Evolutionary conservation across 1,140 invertebrate genomes (phyloP).

Genomic region (Polypedilum vanderplanki): DNA sequence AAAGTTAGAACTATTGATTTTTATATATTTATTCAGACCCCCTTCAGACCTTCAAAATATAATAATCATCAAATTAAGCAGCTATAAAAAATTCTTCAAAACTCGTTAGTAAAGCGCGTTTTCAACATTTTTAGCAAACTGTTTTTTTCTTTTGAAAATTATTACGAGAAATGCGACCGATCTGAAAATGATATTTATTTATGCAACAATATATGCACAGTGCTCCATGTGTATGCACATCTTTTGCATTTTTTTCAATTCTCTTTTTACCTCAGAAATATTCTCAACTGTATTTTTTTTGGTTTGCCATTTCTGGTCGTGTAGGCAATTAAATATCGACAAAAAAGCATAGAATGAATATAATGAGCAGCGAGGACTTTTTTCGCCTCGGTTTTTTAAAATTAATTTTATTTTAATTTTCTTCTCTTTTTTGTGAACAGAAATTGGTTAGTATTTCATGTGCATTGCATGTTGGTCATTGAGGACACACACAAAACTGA

Average conservation of each 20-base stretch:
- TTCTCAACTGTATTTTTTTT: not conserved
- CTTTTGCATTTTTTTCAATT: conserved; percentile 9
- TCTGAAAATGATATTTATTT: conserved; percentile 11
- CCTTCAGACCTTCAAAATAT: no score
- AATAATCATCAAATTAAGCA: no score
- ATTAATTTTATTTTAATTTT: conserved; percentile 20
- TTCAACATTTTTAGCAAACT: not conserved
- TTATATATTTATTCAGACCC: no score
- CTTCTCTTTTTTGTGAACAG: not conserved
- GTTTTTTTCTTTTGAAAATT: not conserved
- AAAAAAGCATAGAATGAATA: conserved; percentile 12
- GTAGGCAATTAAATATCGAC: conserved; percentile 26
- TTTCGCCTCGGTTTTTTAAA: not conserved
- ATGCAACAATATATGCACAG: not conserved
- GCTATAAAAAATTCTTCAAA: not conserved
- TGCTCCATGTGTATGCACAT: conserved; percentile 19
- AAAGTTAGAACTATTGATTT: no score
- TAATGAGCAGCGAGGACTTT: not conserved
- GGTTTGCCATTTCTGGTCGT: conserved; percentile 22
- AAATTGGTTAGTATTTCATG: not conserved
- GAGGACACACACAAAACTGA: not conserved
- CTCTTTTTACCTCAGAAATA: conserved; percentile 8
- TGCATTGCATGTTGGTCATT: conserved; percentile 4
- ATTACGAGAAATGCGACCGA: conserved; percentile 10
- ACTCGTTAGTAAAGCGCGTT: not conserved